Conservation (phyloP, 2,113 vertebrate species). For the Henicopernis longicauda region DNA sequence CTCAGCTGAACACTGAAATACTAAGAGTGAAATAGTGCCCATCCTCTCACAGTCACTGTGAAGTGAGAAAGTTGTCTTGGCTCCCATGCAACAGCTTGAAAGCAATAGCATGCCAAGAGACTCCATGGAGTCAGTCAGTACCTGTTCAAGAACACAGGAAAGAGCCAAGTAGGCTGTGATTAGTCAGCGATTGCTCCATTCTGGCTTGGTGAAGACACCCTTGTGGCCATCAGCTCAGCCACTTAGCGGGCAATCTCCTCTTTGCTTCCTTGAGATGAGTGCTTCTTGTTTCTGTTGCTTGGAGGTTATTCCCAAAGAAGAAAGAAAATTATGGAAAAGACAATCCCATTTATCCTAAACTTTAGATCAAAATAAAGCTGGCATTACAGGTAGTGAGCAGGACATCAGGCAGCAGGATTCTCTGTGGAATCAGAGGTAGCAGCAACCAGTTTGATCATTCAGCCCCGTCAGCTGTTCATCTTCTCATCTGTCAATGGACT, state of each 20-base stretch:
- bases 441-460: neutral
- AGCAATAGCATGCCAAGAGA: neutral
- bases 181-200: neutral
- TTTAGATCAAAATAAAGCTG: neutral
- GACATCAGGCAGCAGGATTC: neutral
- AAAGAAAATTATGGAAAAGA: neutral
- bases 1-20: neutral
- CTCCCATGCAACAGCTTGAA: neutral
- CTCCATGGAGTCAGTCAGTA: neutral
- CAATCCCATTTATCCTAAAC: neutral
- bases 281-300: neutral
- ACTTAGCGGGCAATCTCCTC: neutral
- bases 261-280: neutral
- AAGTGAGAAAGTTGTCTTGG: neutral
- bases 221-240: neutral
- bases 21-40: neutral
- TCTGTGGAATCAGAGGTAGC: neutral
- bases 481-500: neutral
- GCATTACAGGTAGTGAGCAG: neutral
- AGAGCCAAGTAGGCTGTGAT: neutral
- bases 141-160: neutral
- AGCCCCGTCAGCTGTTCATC: neutral
- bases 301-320: neutral
- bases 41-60: neutral
- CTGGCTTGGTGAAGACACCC: neutral